phyloP scores from a whole-genome alignment of 1,140 invertebrate species.

The Sesamia nonagrioides region DNA sequence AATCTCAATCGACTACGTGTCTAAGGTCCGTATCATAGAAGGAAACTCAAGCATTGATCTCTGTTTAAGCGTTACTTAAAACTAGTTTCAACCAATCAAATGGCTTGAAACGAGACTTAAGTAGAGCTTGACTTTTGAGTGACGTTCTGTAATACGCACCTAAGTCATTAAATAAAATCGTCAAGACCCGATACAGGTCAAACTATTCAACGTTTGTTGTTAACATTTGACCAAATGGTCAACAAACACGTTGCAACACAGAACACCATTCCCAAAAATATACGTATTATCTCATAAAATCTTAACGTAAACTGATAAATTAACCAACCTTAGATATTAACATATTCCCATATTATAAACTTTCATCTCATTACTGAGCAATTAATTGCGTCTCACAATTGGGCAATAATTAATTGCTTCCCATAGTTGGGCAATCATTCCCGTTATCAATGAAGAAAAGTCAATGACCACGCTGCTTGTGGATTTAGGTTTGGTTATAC shows the following conservation, averaged over 20 bases:
- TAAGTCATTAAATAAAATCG: too few species aligned
- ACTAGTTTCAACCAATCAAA: too few species aligned
- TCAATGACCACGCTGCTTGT: background rate
- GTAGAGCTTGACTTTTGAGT: too few species aligned
- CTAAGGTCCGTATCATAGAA: too few species aligned
- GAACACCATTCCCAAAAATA: background rate
- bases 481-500: conserved; percentile 17
- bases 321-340: background rate
- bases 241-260: background rate
- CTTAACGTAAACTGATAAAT: background rate
- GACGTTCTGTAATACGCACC: too few species aligned
- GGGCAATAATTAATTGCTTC: background rate
- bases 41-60: too few species aligned
- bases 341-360: background rate
- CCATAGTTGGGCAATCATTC: conserved; percentile 1
- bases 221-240: too few species aligned
- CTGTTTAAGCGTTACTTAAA: too few species aligned
- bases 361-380: conserved; percentile 1
- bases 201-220: too few species aligned
- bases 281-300: background rate
- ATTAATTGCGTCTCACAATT: background rate
- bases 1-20: too few species aligned
- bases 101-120: too few species aligned
- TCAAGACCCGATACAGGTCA: too few species aligned
- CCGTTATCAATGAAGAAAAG: conserved; percentile 23